These are phyloP conservation scores for Leptobrachium leishanense DNA, from an alignment of 2,113 vertebrate species.

Conservation along the genomic window DNA sequence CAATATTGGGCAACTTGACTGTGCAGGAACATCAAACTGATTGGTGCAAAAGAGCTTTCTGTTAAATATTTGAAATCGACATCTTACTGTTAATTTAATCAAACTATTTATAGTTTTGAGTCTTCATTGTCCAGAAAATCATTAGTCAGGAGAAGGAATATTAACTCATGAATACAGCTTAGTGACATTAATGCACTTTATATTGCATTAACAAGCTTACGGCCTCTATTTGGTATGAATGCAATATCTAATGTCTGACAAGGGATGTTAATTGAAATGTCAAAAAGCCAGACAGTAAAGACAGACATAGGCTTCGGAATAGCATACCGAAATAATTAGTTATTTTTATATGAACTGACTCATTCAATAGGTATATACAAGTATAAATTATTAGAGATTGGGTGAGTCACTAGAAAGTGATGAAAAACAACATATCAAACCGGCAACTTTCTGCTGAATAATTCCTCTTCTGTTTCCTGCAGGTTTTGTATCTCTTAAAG, in stretches of 20 bases:
- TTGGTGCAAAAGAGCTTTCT: too few relatives aligned
- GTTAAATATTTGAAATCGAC: too few relatives aligned
- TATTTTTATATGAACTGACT: slow-evolving; percentile 57
- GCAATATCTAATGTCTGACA: slow-evolving; percentile 58
- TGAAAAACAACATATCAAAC: slow-evolving; percentile 54
- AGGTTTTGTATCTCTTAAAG: not conserved
- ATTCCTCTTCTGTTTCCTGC: not conserved
- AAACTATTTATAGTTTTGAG: too few relatives aligned
- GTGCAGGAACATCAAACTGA: too few relatives aligned
- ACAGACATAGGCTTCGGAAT: slow-evolving; percentile 63
- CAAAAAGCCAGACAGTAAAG: slow-evolving; percentile 63
- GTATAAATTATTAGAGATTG: slow-evolving; percentile 44
- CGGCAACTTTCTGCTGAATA: slow-evolving; percentile 51
- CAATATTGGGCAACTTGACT: too few relatives aligned
- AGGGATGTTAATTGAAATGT: slow-evolving; percentile 61
- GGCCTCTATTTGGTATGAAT: slow-evolving; percentile 44
- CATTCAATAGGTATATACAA: slow-evolving; percentile 59
- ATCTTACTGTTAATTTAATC: too few relatives aligned
- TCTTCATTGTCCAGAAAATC: too few relatives aligned
- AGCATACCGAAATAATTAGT: slow-evolving; percentile 64
- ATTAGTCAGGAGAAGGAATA: too few relatives aligned
- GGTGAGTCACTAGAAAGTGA: slow-evolving; percentile 55
- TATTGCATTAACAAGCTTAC: slow-evolving; percentile 49
- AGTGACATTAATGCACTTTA: slow-evolving; percentile 51
- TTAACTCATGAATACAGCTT: not conserved